These are phyloP conservation scores for Rhopalosiphum padi DNA, from an alignment of 1,140 invertebrate genomes.

Conservation along the genomic window DNA sequence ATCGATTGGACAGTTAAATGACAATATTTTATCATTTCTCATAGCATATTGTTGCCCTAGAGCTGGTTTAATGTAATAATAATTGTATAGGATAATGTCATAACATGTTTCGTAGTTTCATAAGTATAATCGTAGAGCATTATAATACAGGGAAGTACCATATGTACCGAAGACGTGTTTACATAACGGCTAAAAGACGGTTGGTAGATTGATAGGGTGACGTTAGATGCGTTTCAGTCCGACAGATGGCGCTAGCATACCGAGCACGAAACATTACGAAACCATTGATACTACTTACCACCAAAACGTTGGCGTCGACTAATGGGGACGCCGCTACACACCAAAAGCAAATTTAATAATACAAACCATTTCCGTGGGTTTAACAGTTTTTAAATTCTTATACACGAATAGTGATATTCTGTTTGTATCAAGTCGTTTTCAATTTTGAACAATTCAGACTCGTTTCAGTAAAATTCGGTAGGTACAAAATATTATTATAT, in stretches of 20 bases:
- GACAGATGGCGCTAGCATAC: constrained; percentile 27
- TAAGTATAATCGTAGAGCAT: not conserved
- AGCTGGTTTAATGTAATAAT: not conserved
- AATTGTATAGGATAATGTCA: not conserved
- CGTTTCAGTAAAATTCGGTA: not conserved
- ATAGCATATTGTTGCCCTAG: not conserved
- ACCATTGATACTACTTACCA: constrained; percentile 33
- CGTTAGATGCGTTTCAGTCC: not conserved
- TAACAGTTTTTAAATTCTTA: constrained; percentile 31
- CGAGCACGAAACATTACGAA: constrained; percentile 18
- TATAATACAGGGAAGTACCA: constrained; percentile 4
- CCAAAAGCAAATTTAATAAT: constrained; percentile 14
- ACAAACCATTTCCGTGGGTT: not conserved
- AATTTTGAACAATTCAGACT: not conserved
- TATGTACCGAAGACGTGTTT: not conserved
- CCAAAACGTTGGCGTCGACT: constrained; percentile 19
- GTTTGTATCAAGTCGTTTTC: not conserved
- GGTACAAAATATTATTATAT: not conserved
- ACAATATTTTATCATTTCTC: not conserved
- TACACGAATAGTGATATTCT: not conserved
- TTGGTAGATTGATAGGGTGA: constrained; percentile 43
- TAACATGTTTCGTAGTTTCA: not conserved
- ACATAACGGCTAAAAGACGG: constrained; percentile 9
- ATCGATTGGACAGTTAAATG: not conserved
- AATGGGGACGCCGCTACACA: constrained; percentile 12